Conservation (phyloP, 2,113 vertebrate genomes). For the Xenotilapia flavipinnis region DNA sequence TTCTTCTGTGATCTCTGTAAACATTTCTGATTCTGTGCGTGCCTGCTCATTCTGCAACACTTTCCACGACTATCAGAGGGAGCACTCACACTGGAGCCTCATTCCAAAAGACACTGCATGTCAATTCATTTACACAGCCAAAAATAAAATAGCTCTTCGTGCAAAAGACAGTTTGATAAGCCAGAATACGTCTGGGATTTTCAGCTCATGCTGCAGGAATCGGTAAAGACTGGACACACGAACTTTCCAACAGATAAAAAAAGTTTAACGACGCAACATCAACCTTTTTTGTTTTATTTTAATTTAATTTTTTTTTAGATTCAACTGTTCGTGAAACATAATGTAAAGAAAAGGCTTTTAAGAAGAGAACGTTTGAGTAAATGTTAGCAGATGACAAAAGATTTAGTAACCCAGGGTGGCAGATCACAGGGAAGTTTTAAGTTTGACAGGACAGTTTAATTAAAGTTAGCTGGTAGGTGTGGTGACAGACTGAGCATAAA, state of each 20-base stretch:
- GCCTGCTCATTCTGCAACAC: not conserved
- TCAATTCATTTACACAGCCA: constrained; percentile 12
- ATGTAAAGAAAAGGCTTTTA: not conserved
- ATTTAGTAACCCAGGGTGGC: not conserved
- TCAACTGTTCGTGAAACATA: not conserved
- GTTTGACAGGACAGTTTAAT: not conserved
- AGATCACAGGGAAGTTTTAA: not conserved
- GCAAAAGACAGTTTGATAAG: not conserved
- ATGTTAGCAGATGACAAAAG: not conserved
- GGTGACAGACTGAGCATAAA: not conserved
- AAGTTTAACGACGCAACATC: not conserved
- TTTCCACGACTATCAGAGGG: not conserved
- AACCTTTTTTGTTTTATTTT: not conserved
- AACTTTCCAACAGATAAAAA: not conserved
- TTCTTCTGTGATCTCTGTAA: constrained; percentile 52
- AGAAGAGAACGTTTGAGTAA: not conserved
- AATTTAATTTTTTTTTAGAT: not conserved
- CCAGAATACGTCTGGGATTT: not conserved
- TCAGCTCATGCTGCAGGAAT: not conserved
- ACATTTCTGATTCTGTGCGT: constrained; percentile 46
- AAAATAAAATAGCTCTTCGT: not conserved
- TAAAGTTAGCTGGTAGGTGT: not conserved
- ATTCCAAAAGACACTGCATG: constrained; percentile 4
- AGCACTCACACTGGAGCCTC: not conserved
- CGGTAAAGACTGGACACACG: not conserved